Evolutionary conservation across 2,888 invertebrate species (phyloP), one percentile per base, ranked within the genome.

Genomic region (Linyphia triangularis): DNA sequence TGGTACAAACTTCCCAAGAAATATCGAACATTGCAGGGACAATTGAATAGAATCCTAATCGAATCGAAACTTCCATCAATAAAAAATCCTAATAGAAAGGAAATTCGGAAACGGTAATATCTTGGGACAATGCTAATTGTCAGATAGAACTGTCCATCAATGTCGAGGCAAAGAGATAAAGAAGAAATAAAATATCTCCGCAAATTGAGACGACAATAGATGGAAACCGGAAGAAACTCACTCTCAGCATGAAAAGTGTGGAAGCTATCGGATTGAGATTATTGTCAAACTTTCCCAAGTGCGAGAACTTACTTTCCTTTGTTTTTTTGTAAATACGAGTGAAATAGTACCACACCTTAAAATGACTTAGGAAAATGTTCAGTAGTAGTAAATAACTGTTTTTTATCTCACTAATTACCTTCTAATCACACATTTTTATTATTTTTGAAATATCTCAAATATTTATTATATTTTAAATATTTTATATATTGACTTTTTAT

Each of bases 201-300:
- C 43, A 26, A 30, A 73, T 59, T 30, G 19, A 33, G 33, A 73
- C 22, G 33, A 73, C 73, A 73, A 73, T 73, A 30, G 73, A 33
- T 22, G 1, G 1, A 19, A 59, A 33, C 57, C 57, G 57, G 57
- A 73, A 73, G 73, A 13, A 26, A 19, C n/a, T 7, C 57, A 5
- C 30, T 30, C n/a, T 59, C 22, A 19, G 16, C 10, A 6, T 16
- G 2, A 4, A 73, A 57, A 69, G 30, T 40, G 73, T 73, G 59
- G 6, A 22, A 43, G 26, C 43, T 70, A 51, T 24, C 70, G 16
- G 1, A 1, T 16, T 6, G 10, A 51, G 13, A 16, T 1, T 16
- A 51, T 13, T 51, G 51, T 51, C 51, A 16, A 16, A 51, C 51
- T n/a, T 51, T 16, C 51, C n/a, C 51, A 51, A 16, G n/a, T 13